These are phyloP conservation scores for Distichodus sexfasciatus DNA, from an alignment of 2,797 vertebrate genomes.

Conservation along the genomic window DNA sequence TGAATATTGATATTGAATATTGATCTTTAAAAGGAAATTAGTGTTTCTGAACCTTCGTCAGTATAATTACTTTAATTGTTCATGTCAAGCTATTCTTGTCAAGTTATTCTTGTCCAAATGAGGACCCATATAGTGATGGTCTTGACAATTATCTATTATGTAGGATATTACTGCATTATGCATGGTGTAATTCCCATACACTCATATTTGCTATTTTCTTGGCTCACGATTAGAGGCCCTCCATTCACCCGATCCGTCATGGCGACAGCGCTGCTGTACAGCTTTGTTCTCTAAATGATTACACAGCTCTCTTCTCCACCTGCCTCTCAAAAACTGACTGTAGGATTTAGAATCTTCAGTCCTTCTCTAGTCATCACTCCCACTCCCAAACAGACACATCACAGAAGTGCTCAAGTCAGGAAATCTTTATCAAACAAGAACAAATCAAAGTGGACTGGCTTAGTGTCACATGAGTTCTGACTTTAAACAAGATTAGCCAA, in stretches of 20 bases:
- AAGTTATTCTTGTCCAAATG: slow-evolving; percentile 28
- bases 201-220: slow-evolving; percentile 25
- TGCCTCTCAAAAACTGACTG: slow-evolving; percentile 38
- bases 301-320: slow-evolving; percentile 36
- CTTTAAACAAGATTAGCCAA: neutral
- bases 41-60: neutral
- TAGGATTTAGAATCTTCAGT: slow-evolving; percentile 32
- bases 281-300: slow-evolving; percentile 32
- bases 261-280: slow-evolving; percentile 19
- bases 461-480: neutral
- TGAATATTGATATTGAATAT: too few relatives aligned
- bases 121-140: neutral
- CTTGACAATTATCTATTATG: slow-evolving; percentile 33
- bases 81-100: slow-evolving; percentile 19
- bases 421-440: neutral
- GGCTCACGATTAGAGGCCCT: slow-evolving; percentile 26
- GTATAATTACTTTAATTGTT: slow-evolving; percentile 11
- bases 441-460: slow-evolving; percentile 18
- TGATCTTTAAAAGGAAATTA: slow-evolving; percentile 14
- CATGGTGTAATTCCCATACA: slow-evolving; percentile 15
- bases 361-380: neutral
- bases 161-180: slow-evolving; percentile 23
- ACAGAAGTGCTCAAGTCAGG: neutral
- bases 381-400: slow-evolving; percentile 2
- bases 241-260: slow-evolving; percentile 41